Base-by-base conservation (phyloP, 1,140 invertebrate genomes). In the Pollicipes pollicipes region DNA sequence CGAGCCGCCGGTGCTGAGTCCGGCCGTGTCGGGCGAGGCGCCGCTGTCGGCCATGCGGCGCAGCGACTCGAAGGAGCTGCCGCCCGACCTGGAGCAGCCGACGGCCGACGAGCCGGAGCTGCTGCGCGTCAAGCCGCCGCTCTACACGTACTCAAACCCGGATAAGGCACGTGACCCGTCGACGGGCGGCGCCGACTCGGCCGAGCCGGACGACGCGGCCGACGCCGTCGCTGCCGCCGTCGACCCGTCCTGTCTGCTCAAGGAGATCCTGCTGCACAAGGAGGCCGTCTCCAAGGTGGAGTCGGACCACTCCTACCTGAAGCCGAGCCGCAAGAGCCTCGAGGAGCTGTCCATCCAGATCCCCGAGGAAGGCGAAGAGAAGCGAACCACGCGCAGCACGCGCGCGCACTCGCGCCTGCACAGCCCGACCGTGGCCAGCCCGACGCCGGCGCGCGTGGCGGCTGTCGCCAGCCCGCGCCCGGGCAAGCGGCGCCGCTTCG, bases 141-240 rank as follows among this genome's bases (percentile, higher is more conserved):
- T 88, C 10, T 90, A 88, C 76, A 89, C 88, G 0, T 90, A 89
- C 75, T 89, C 88, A 0, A 89, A 88, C 78, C 85, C 86, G 1
- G 87, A 87, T 73, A 66, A 27, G 64, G 64, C 64, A n/a, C 27
- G 27, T 3, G 64, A 66, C 24, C 27, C 17, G 64, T 29, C 27
- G 17, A 6, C 64, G 10, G 27, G 3, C 64, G 17, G 64, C 64
- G 63, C 17, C 10, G 64, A 27, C n/a, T 3, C 10, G 24, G 27
- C 64, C 64, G 64, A 28, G 27, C 3, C 64, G 3, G 64, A 27
- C 3, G 28, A 29, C 17, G n/a, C 64, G n/a, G n/a, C 8, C 17
- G n/a, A 13, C 37, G 24, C 10, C 24, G 10, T 10, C 10, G 10
- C 16, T 21, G 27, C 28, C n/a, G 28, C 64, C 17, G 64, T 29